Evolutionary conservation across 2,113 vertebrate genomes (phyloP).

Genomic region (Ceratotherium simum): DNA sequence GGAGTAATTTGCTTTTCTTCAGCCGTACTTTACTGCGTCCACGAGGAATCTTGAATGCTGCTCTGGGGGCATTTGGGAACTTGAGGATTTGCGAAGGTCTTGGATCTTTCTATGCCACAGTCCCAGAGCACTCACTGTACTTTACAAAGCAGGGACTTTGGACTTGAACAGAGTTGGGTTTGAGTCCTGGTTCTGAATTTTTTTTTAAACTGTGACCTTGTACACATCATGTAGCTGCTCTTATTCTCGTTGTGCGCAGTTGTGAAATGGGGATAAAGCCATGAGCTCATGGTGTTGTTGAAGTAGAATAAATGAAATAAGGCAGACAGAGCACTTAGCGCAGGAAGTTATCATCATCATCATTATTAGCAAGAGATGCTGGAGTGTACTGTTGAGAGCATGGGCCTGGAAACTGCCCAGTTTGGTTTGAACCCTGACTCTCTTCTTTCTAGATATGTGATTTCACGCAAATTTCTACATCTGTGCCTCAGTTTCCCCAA

Average conservation of each 20-base stretch:
- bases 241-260: not conserved
- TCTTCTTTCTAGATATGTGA: not conserved
- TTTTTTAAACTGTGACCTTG: not conserved
- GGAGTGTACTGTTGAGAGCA: rapidly evolving
- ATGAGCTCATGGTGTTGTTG: not conserved
- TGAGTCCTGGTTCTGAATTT: not conserved
- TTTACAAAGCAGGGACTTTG: not conserved
- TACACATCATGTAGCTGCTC: not conserved
- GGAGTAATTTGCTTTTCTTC: not conserved
- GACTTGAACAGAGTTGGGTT: not conserved
- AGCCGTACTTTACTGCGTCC: not conserved
- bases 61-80: not conserved
- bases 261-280: not conserved
- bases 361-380: too few relatives aligned
- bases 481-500: not conserved
- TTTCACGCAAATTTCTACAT: not conserved
- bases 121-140: rapidly evolving
- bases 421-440: not conserved
- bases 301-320: not conserved
- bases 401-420: not conserved
- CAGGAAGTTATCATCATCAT: not conserved
- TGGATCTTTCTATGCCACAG: not conserved
- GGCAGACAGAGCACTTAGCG: rapidly evolving
- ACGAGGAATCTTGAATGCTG: rapidly evolving
- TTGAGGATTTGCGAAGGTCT: not conserved